Conservation (phyloP, 1,140 invertebrate genomes). For the Zaprionus taronus region DNA sequence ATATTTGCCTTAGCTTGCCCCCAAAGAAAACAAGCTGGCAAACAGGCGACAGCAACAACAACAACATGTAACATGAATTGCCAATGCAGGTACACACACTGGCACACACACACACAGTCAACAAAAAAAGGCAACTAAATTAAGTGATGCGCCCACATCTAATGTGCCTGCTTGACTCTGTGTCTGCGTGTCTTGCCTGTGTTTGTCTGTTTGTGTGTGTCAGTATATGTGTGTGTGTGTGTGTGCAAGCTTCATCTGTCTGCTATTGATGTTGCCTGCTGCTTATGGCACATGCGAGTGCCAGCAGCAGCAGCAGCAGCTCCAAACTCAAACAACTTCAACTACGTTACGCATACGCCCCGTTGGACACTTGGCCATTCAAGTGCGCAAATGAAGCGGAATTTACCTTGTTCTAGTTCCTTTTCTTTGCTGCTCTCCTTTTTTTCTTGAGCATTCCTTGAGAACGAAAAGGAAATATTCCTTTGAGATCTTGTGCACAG, state of each 20-base stretch:
- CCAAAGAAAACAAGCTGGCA: conserved; percentile 14
- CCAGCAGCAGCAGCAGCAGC: conserved; percentile 7
- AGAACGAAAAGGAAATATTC: too few relatives aligned
- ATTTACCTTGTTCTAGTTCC: background rate
- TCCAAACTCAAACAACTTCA: conserved; percentile 1
- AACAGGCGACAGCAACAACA: conserved; percentile 4
- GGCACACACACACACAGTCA: background rate
- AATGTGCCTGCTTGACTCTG: background rate
- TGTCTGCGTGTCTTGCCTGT: background rate
- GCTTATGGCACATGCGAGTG: conserved; percentile 9
- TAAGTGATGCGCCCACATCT: conserved; percentile 24
- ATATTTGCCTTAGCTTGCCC: conserved; percentile 43
- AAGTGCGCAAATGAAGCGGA: background rate
- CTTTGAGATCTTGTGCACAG: too few relatives aligned
- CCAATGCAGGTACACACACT: conserved; percentile 21
- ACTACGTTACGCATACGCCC: conserved; percentile 30
- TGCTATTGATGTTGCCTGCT: conserved; percentile 9
- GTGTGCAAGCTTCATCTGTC: background rate
- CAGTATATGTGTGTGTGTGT: background rate
- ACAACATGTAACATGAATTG: conserved; percentile 17
- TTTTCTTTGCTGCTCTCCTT: background rate
- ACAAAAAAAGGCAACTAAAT: conserved; percentile 30
- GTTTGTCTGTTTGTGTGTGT: background rate
- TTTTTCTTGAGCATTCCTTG: background rate
- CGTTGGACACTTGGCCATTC: background rate